Evolutionary conservation across 2,797 vertebrate genomes (phyloP).

Genomic region (Allobates femoralis): DNA sequence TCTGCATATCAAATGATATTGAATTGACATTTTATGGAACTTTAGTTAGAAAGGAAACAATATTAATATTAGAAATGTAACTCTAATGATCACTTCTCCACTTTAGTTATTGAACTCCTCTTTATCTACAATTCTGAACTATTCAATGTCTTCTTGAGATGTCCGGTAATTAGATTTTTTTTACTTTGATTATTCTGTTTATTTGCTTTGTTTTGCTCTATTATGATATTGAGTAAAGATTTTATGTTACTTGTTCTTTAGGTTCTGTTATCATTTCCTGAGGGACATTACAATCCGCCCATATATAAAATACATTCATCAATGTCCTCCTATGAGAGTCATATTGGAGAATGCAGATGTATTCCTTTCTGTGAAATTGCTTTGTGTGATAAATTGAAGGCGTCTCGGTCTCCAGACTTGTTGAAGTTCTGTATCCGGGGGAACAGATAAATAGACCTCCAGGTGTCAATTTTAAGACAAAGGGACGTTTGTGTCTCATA

Average conservation of each 20-base stretch:
- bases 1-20: too few relatives aligned
- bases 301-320: conserved; percentile 5
- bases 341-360: conserved; percentile 15
- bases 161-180: too few relatives aligned
- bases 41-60: background rate
- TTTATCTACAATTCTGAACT: background rate
- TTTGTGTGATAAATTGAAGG: conserved; percentile 41
- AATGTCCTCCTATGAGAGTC: background rate
- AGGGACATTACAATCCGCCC: background rate
- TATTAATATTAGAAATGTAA: background rate
- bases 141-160: background rate
- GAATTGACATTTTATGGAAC: too few relatives aligned
- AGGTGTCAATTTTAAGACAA: conserved; percentile 51
- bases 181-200: too few relatives aligned
- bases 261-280: background rate
- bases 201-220: background rate
- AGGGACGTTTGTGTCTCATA: conserved; percentile 28
- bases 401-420: conserved; percentile 8
- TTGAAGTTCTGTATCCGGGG: conserved; percentile 18
- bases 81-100: background rate
- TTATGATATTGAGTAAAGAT: background rate
- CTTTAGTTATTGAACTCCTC: background rate
- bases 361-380: background rate
- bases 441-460: conserved; percentile 48
- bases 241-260: background rate